Conservation (phyloP, 2,113 vertebrate species). For the Serilophus lunatus region DNA sequence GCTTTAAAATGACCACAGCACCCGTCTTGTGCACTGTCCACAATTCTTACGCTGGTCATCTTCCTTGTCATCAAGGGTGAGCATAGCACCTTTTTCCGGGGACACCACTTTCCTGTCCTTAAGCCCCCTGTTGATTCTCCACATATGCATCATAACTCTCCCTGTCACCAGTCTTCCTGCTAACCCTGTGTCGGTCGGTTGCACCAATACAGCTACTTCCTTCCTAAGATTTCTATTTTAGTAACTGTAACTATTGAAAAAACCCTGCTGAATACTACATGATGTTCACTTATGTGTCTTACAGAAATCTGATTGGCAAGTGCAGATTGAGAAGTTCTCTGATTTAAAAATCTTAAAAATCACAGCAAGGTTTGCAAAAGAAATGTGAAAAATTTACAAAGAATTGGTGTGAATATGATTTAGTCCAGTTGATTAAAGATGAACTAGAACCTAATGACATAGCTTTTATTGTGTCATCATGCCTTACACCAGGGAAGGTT, state of each 20-base stretch:
- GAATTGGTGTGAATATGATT: neutral
- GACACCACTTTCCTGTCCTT: neutral
- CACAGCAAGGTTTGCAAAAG: neutral
- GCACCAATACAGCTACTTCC: neutral
- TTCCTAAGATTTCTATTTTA: neutral
- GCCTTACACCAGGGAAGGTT: neutral
- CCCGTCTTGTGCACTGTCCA: neutral
- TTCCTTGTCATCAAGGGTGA: neutral
- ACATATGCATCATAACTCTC: neutral
- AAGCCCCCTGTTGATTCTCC: neutral
- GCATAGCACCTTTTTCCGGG: neutral
- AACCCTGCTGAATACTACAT: neutral
- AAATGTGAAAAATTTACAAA: neutral
- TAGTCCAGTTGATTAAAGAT: neutral
- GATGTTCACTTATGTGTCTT: neutral
- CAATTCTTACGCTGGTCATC: neutral
- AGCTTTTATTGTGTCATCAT: neutral
- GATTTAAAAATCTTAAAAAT: neutral
- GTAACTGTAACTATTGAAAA: neutral
- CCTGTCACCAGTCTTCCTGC: neutral
- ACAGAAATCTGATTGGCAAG: neutral
- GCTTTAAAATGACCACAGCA: neutral
- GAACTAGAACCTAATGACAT: neutral
- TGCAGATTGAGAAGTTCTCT: neutral
- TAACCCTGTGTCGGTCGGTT: neutral